These are phyloP conservation scores for Bicyclus anynana DNA, from an alignment of 1,140 invertebrate genomes.

Conservation along the genomic window DNA sequence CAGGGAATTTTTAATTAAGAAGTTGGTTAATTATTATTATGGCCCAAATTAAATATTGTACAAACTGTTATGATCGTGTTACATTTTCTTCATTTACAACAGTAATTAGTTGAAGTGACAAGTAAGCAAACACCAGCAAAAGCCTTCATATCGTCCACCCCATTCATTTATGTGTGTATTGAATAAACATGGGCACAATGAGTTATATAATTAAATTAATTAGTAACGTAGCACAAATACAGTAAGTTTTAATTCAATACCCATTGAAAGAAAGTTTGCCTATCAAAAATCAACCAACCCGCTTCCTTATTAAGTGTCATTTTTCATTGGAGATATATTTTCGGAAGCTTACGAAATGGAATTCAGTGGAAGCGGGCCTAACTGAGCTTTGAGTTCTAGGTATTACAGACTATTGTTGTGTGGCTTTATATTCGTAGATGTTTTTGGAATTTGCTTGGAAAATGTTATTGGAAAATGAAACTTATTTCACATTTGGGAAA, in stretches of 20 bases:
- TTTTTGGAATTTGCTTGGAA: slow-evolving; percentile 58
- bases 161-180: slow-evolving; percentile 45
- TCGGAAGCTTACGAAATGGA: slow-evolving; percentile 67
- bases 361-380: slow-evolving; percentile 33
- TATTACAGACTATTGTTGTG: slow-evolving; percentile 42
- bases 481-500: slow-evolving; percentile 26
- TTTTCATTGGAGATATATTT: slow-evolving; percentile 59
- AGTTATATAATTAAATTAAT: slow-evolving; percentile 75
- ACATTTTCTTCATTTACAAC: neutral
- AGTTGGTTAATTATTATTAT: too few relatives aligned
- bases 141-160: slow-evolving; percentile 16
- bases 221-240: slow-evolving; percentile 68
- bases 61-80: neutral
- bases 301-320: slow-evolving; percentile 48
- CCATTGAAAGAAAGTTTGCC: slow-evolving; percentile 46
- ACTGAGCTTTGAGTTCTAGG: slow-evolving; percentile 36
- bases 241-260: slow-evolving; percentile 74
- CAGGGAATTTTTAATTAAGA: too few relatives aligned
- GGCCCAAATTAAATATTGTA: neutral
- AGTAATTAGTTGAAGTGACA: neutral
- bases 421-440: slow-evolving; percentile 43
- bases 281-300: slow-evolving; percentile 52
- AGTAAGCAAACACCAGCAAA: slow-evolving; percentile 12
- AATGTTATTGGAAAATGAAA: slow-evolving; percentile 34
- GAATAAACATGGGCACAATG: slow-evolving; percentile 65